These are phyloP conservation scores for Pelecanoides urinatrix DNA, from an alignment of 2,113 vertebrate genomes.

Conservation along the genomic window DNA sequence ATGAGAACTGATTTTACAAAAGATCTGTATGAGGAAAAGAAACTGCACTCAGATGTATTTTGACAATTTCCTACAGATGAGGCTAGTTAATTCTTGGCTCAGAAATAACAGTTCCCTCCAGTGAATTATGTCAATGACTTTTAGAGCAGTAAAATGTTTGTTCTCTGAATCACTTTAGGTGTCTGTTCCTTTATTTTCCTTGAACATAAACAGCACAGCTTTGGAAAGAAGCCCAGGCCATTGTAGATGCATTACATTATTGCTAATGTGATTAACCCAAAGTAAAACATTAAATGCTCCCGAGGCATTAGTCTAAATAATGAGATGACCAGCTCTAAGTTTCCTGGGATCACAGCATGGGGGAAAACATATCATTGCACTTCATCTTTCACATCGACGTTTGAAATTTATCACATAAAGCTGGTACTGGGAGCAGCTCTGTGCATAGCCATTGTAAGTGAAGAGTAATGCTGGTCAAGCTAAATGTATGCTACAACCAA, in stretches of 20 bases:
- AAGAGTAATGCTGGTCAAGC: background rate
- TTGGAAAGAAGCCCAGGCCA: constrained; percentile 44
- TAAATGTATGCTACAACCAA: background rate
- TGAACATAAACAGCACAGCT: background rate
- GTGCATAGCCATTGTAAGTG: background rate
- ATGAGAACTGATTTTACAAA: constrained; percentile 49
- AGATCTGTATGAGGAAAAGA: constrained; percentile 18
- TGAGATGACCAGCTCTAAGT: background rate
- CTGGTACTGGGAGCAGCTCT: background rate
- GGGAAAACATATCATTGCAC: background rate
- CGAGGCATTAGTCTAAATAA: constrained; percentile 2
- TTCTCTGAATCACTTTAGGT: constrained; percentile 48
- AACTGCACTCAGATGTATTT: background rate
- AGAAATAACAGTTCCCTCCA: constrained; percentile 18
- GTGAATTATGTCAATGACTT: constrained; percentile 40
- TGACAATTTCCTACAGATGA: constrained; percentile 47
- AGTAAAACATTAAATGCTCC: constrained; percentile 23
- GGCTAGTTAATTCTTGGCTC: constrained; percentile 41
- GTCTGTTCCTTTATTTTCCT: constrained; percentile 39
- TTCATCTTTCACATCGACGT: background rate
- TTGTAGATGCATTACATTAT: background rate
- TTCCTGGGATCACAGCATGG: background rate
- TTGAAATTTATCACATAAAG: background rate
- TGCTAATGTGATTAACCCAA: constrained; percentile 33
- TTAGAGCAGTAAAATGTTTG: constrained; percentile 31